phyloP scores from a whole-genome alignment of 2,797 vertebrate genomes.

The Pseudochirops corinnae region DNA sequence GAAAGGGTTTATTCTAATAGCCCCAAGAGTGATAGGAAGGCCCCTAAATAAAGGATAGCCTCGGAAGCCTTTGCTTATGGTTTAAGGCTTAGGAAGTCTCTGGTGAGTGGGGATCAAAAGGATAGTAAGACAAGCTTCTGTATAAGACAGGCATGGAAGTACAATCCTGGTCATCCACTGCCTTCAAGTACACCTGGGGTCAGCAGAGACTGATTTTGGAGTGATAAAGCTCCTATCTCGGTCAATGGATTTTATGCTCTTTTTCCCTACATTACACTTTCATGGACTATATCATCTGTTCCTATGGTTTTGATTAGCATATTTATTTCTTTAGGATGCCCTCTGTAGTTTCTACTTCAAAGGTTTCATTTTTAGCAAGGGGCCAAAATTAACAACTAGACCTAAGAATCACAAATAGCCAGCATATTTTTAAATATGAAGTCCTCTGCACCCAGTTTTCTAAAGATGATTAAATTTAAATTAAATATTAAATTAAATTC shows the following conservation, averaged over 20 bases:
- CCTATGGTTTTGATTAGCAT: slow-evolving; percentile 36
- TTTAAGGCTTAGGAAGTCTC: not conserved
- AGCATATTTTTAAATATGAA: not conserved
- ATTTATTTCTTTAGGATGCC: slow-evolving; percentile 43
- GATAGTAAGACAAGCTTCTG: not conserved
- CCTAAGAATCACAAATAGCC: not conserved
- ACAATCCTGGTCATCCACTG: not conserved
- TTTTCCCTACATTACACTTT: not conserved
- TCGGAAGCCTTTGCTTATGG: not conserved
- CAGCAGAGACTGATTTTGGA: slow-evolving; percentile 13
- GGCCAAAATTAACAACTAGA: not conserved
- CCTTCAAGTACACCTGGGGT: not conserved
- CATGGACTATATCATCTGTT: slow-evolving; percentile 24
- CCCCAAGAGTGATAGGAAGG: not conserved
- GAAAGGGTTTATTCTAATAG: not conserved
- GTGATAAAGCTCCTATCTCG: not conserved
- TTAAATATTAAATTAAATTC: no score
- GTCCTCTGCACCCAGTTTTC: not conserved
- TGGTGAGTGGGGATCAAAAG: not conserved
- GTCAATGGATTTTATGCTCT: slow-evolving; percentile 26
- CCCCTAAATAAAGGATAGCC: not conserved
- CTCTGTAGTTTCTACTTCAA: not conserved
- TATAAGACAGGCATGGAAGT: not conserved
- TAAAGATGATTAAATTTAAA: not conserved
- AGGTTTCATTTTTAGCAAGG: not conserved